phyloP scores from a whole-genome alignment of 2,113 vertebrate species.

The Rhombomys opimus region DNA sequence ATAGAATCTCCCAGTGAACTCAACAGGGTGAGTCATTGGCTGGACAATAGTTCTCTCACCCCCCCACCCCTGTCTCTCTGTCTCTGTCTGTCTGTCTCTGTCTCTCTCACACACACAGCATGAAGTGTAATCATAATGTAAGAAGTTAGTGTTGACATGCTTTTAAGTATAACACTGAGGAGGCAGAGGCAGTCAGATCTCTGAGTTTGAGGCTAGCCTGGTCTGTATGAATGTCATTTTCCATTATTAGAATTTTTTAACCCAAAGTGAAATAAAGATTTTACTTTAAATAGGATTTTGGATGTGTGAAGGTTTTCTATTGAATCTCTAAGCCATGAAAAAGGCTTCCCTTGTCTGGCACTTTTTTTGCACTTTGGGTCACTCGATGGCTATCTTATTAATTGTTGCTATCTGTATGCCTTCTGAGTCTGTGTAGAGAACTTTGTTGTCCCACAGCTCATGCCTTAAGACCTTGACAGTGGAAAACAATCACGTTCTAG shows the following conservation, averaged over 20 bases:
- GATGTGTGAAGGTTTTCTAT: neutral
- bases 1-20: neutral
- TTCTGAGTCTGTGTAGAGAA: constrained; percentile 46
- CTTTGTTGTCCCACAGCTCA: neutral
- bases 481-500: neutral
- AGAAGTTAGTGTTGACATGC: neutral
- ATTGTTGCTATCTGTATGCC: neutral
- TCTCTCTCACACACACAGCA: neutral
- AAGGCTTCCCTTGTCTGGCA: neutral
- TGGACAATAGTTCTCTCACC: neutral
- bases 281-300: neutral
- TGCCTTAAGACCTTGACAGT: neutral
- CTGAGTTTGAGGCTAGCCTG: neutral
- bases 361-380: neutral
- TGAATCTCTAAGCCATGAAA: neutral
- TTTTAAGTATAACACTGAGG: neutral
- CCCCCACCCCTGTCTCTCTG: neutral
- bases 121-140: neutral
- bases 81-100: neutral
- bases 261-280: neutral
- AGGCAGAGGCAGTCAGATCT: neutral
- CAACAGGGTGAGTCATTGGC: neutral
- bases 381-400: neutral
- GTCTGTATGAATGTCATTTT: neutral
- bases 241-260: neutral